Evolutionary conservation across 2,113 vertebrate species (phyloP).

Genomic region (Forbesichthys papilliferus): DNA sequence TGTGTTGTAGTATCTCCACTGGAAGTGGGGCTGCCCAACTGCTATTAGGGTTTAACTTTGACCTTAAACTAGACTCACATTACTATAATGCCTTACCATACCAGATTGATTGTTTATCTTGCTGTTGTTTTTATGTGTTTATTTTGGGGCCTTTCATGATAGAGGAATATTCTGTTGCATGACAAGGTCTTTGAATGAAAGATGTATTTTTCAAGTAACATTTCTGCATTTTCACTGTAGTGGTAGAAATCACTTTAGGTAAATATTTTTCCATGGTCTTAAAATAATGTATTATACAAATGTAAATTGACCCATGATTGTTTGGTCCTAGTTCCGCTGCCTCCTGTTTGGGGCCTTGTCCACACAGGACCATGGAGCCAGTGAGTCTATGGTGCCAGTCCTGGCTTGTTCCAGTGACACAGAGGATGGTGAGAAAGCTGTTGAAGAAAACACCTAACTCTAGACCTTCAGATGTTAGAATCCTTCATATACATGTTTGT

Average conservation of each 20-base stretch:
- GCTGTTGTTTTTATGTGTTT: not conserved
- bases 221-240: no score
- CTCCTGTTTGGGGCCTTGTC: constrained; percentile 86
- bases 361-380: constrained; percentile 29
- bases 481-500: not conserved
- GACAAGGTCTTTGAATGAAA: not conserved
- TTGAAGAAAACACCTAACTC: constrained; percentile 7
- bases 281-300: no score
- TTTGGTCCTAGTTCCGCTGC: constrained; percentile 77
- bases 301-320: no score
- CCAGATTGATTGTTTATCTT: not conserved
- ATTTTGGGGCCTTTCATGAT: not conserved
- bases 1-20: not conserved
- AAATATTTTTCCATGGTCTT: no score
- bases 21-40: not conserved
- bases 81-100: constrained; percentile 10
- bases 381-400: constrained; percentile 42
- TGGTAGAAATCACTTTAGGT: no score
- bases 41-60: not conserved
- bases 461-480: not conserved
- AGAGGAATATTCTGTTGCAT: not conserved
- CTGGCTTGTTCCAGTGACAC: constrained; percentile 81
- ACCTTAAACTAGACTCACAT: constrained; percentile 19
- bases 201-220: not conserved
- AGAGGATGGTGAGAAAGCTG: constrained; percentile 60